Percentiles rank a stretch among this genome's conserved stretches.
Conservation (phyloP, 1,140 invertebrate species). For the Luehdorfia chinensis region DNA sequence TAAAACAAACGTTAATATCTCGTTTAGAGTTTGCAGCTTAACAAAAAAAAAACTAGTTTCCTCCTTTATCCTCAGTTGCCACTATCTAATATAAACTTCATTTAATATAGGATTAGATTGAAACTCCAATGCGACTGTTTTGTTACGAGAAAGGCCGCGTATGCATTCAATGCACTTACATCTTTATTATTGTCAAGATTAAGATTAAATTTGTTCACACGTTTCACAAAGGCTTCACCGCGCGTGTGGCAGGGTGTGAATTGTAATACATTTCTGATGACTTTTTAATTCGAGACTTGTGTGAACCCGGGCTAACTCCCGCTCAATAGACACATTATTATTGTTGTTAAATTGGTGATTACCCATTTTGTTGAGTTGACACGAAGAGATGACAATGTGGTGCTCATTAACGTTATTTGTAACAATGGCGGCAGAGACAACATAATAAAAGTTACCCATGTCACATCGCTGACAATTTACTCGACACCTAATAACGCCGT, state of each 20-base stretch:
- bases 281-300: constrained; percentile 66
- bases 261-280: constrained; percentile 69
- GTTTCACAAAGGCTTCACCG: constrained; percentile 20
- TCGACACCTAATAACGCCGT: constrained; percentile 5
- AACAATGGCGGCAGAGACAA: constrained; percentile 10
- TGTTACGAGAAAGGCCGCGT: constrained; percentile 5
- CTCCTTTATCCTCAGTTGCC: neutral
- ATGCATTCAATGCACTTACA: constrained; percentile 2
- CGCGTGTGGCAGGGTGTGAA: constrained; percentile 59
- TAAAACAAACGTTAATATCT: constrained; percentile 27
- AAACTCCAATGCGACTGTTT: constrained; percentile 8
- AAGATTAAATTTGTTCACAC: constrained; percentile 20
- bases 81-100: constrained; percentile 10
- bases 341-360: constrained; percentile 29
- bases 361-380: constrained; percentile 19
- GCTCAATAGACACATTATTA: constrained; percentile 60
- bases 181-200: constrained; percentile 17
- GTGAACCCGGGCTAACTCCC: constrained; percentile 50
- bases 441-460: constrained; percentile 15
- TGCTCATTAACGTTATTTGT: constrained; percentile 9
- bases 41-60: neutral
- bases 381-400: constrained; percentile 12
- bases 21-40: neutral
- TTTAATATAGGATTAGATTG: constrained; percentile 7
- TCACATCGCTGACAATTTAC: constrained; percentile 11